A percentile compares a stretch with the other conserved stretches of the same genome.
Evolutionary conservation across 2,113 vertebrate genomes (phyloP).

Genomic region (Smithornis capensis): DNA sequence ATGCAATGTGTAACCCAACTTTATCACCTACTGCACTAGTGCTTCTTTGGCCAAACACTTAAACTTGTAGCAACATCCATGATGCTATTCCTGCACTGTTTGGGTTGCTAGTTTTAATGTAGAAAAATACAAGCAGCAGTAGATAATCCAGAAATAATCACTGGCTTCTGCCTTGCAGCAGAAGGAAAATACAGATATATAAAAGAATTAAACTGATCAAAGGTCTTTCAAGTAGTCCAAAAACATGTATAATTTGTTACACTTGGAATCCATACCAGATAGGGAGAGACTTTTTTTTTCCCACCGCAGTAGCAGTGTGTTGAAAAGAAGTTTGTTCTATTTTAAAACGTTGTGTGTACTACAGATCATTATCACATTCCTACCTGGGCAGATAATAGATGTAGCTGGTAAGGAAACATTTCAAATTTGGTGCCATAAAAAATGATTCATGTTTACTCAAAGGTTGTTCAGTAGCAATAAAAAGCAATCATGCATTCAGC

Average conservation of each 20-base stretch:
- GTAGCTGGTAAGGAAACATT: slow-evolving; percentile 40
- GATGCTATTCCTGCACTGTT: neutral
- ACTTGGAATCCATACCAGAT: neutral
- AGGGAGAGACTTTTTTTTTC: neutral
- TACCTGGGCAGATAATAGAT: neutral
- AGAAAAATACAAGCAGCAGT: neutral
- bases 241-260: neutral
- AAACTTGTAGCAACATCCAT: neutral
- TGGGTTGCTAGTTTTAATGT: neutral
- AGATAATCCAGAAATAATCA: neutral
- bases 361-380: slow-evolving; percentile 31
- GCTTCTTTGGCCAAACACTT: neutral
- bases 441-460: slow-evolving; percentile 55
- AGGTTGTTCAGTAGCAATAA: slow-evolving; percentile 50
- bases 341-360: neutral
- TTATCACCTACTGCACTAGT: neutral
- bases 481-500: slow-evolving; percentile 37
- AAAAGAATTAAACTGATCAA: neutral
- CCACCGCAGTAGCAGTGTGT: neutral
- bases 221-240: neutral
- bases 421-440: slow-evolving; percentile 44
- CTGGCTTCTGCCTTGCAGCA: neutral
- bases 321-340: slow-evolving; percentile 7
- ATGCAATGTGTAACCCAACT: neutral
- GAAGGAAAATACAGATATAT: neutral